Percentiles rank a stretch among this genome's conserved stretches.
Conservation (phyloP, 2,888 invertebrate genomes). For the Gastrophysa polygoni region DNA sequence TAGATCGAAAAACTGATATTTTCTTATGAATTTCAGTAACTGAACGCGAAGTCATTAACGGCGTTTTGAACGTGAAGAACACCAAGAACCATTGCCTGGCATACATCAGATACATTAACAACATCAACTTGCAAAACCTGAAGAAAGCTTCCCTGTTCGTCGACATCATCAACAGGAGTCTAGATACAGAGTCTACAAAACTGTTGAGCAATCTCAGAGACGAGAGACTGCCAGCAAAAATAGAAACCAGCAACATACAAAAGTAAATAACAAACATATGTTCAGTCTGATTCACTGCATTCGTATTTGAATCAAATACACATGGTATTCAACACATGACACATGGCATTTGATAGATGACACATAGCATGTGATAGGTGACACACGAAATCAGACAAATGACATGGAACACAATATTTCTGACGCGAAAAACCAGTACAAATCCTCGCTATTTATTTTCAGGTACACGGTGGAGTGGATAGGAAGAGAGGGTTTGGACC, state of each 20-base stretch:
- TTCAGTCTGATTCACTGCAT: no score
- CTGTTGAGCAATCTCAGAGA: slow-evolving; percentile 88
- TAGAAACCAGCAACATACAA: slow-evolving; percentile 86
- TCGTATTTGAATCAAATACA: no score
- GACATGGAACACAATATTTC: no score
- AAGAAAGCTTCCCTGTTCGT: slow-evolving; percentile 94
- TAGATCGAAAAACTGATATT: no score
- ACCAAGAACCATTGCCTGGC: slow-evolving; percentile 95
- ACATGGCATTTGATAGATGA: no score
- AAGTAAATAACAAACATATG: slow-evolving; percentile 70
- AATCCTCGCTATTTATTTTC: slow-evolving; percentile 30
- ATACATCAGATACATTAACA: slow-evolving; percentile 94
- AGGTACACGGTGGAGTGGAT: slow-evolving; percentile 97
- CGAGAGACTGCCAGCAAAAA: slow-evolving; percentile 85
- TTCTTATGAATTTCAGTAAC: no score
- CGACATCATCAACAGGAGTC: slow-evolving; percentile 88
- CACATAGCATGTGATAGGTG: no score
- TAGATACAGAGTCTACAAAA: slow-evolving; percentile 93
- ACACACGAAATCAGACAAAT: no score
- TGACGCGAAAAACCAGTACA: background rate
- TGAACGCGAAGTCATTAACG: slow-evolving; percentile 96
- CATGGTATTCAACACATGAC: no score
- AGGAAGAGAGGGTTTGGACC: slow-evolving; percentile 90
- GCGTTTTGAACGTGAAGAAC: slow-evolving; percentile 89
- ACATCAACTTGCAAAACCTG: slow-evolving; percentile 94